Percentiles rank a stretch among this genome's conserved stretches.
Conservation (phyloP, 2,888 invertebrate species). For the Andrena bucephala region DNA sequence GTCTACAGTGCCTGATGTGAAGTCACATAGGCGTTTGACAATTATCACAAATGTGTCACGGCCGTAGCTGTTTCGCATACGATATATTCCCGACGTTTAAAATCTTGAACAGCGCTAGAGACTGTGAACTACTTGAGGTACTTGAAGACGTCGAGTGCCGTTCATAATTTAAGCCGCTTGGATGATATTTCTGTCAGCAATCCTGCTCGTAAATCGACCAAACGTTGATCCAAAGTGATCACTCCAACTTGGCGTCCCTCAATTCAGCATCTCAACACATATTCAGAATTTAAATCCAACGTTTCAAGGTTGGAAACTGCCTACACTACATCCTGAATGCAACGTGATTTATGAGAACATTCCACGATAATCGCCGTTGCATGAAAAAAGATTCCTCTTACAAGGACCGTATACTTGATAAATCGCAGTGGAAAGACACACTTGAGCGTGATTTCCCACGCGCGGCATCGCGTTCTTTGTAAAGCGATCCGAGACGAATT, state of each 20-base stretch:
- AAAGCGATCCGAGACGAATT: conserved; percentile 49
- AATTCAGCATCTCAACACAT: background rate
- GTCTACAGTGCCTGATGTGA: background rate
- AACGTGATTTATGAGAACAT: background rate
- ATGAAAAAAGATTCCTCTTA: background rate
- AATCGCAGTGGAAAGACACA: conserved; percentile 9
- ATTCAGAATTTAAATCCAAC: background rate
- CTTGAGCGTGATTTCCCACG: conserved; percentile 20
- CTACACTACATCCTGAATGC: background rate
- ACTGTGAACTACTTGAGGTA: conserved; percentile 35
- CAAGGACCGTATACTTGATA: conserved; percentile 21
- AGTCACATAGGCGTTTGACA: background rate
- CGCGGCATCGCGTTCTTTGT: conserved; percentile 1
- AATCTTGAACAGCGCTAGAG: conserved; percentile 15
- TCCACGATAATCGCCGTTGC: background rate
- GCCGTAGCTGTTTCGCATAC: conserved; percentile 5
- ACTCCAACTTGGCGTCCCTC: background rate
- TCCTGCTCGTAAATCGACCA: conserved; percentile 2
- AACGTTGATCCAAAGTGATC: background rate
- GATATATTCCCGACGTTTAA: conserved; percentile 6
- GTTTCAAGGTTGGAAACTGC: background rate
- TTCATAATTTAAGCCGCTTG: conserved; percentile 5
- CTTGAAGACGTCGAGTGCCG: conserved; percentile 33
- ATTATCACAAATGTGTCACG: conserved; percentile 30
- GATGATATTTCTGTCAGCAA: conserved; percentile 30